Evolutionary conservation across 2,113 vertebrate genomes (phyloP).

Genomic region (Myodes glareolus): DNA sequence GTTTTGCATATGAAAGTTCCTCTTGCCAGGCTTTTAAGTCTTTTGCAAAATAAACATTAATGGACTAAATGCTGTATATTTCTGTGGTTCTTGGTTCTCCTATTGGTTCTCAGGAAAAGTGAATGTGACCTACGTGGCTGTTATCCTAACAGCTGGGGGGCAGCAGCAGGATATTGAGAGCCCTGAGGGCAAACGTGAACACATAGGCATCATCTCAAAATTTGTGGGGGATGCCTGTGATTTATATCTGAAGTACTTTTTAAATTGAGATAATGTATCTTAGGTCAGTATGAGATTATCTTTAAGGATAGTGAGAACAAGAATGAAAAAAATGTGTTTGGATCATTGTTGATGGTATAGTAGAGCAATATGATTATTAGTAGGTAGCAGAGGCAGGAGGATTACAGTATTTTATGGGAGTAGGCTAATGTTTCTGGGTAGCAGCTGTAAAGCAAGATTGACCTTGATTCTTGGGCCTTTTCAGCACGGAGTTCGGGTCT

Average conservation of each 20-base stretch:
- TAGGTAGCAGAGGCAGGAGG: not conserved
- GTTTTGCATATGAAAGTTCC: conserved; percentile 28
- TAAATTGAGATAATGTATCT: not conserved
- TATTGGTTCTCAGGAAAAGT: not conserved
- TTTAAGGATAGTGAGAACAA: not conserved
- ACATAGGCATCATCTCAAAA: not conserved
- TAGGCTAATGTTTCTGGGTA: not conserved
- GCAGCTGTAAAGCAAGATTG: not conserved
- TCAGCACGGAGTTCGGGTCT: not conserved
- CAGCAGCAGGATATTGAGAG: not conserved
- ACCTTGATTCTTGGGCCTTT: not conserved
- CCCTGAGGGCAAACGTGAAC: too few species aligned
- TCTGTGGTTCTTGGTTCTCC: not conserved
- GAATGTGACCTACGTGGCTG: not conserved
- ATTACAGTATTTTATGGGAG: not conserved
- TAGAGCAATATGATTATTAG: not conserved
- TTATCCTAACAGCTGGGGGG: not conserved
- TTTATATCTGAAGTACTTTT: not conserved
- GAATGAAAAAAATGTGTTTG: conserved; percentile 5
- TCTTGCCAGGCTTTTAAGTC: not conserved
- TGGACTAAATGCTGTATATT: not conserved
- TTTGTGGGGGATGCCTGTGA: not conserved
- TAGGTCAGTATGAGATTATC: not conserved
- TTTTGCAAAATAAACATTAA: not conserved
- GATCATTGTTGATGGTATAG: not conserved